These are phyloP conservation scores for Dasypolia templi DNA, from an alignment of 2,888 invertebrate genomes.

Conservation along the genomic window DNA sequence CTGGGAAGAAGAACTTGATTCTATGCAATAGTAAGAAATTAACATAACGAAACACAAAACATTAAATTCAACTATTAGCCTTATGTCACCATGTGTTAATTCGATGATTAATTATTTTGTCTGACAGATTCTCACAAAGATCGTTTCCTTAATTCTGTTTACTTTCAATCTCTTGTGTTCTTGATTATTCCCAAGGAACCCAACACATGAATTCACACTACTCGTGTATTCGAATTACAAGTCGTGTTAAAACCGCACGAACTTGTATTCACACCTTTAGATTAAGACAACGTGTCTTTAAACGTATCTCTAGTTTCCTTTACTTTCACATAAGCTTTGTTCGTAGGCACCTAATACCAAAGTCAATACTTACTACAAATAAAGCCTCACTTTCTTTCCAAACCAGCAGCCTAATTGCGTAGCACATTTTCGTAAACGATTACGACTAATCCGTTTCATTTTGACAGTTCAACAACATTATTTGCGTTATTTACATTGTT, in stretches of 20 bases:
- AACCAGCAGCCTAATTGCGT: no score
- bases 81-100: no score
- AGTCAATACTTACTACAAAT: not conserved
- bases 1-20: no score
- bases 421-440: no score
- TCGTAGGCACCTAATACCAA: not conserved
- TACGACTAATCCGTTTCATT: no score
- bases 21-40: no score
- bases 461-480: no score
- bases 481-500: no score
- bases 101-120: no score
- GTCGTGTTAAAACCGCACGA: constrained; percentile 54
- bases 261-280: constrained; percentile 44
- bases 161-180: constrained; percentile 8
- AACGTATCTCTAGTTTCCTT: constrained; percentile 25
- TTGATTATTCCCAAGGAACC: constrained; percentile 7
- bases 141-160: not conserved
- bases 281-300: constrained; percentile 32
- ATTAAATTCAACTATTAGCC: no score
- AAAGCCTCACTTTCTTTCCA: not conserved
- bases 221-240: constrained; percentile 20
- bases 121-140: no score
- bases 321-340: constrained; percentile 40
- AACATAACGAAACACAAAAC: no score
- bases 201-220: constrained; percentile 30